Percentiles rank a stretch among this genome's conserved stretches.
phyloP scores from a whole-genome alignment of 2,113 vertebrate genomes.

The Hiodon tergisus region DNA sequence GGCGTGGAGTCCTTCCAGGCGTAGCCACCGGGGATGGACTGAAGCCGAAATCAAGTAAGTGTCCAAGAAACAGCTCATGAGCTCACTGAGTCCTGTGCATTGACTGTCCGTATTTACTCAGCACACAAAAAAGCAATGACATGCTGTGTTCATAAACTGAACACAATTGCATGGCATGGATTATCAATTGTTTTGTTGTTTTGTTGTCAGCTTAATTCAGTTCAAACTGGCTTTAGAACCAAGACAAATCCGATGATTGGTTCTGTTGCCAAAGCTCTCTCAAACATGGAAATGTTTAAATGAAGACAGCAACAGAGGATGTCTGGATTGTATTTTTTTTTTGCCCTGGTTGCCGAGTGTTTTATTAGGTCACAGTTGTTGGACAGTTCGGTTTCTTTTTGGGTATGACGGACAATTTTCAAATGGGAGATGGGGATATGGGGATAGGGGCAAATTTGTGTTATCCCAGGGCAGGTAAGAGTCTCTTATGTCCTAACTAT shows the following conservation, averaged over 20 bases:
- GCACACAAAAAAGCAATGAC: not conserved
- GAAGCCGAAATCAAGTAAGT: slow-evolving; percentile 70
- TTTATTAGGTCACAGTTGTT: not conserved
- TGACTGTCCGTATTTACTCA: not conserved
- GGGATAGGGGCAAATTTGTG: no score
- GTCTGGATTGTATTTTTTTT: not conserved
- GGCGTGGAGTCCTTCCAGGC: slow-evolving; percentile 86
- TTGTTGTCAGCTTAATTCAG: not conserved
- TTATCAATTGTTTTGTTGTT: not conserved
- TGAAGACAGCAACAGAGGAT: slow-evolving; percentile 5
- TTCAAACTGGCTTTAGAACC: slow-evolving; percentile 1
- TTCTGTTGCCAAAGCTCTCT: slow-evolving; percentile 1
- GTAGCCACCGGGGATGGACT: slow-evolving; percentile 83
- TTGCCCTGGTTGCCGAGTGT: not conserved
- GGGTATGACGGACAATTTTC: no score
- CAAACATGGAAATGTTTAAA: slow-evolving; percentile 11
- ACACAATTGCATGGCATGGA: not conserved
- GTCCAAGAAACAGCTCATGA: not conserved
- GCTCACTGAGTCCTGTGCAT: not conserved
- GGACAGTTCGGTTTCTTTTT: not conserved
- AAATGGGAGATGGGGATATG: no score
- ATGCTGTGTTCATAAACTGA: not conserved
- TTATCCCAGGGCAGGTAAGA: no score
- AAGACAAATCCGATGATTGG: slow-evolving; percentile 15
- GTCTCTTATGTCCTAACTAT: not conserved